Base-by-base conservation (phyloP, 2,797 vertebrate species). In the Catamblyrhynchus diadema region DNA sequence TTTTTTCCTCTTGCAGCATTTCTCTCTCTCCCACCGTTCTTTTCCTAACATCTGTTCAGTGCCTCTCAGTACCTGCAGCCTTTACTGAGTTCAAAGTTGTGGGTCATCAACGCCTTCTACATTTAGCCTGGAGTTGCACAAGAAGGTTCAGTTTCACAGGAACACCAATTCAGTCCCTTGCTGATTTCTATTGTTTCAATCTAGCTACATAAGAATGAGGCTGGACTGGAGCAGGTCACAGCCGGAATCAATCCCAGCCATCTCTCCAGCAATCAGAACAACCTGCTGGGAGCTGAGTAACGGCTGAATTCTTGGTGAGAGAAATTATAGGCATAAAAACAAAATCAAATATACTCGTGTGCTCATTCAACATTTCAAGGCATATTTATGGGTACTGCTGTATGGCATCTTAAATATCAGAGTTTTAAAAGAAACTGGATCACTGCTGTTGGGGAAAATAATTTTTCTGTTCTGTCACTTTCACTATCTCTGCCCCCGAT, bases 211-310 rank as follows among this genome's bases (percentile, higher is more conserved):
- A 84, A 73, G 77, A 84, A 93, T 47, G 74, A 92, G 50, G 37
- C 71, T 85, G 74, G 85, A 67, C 88, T 88, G 6, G 3, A 95
- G 64, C 82, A 93, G 93, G 88, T 81, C 71, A 74, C 77, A 97
- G 94, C 42, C 30, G 0, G 78, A 97, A 93, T 95, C 85, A 90
- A 80, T 97, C 93, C 93, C 79, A 70, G 39, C 80, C 53, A 81
- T 84, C 73, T 71, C 94, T 92, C 78, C 45, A 93, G 95, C 94
- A 96, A 96, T 96, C 79, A 86, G 93, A 96, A 86, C 65, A 94
- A 74, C 90, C 90, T 93, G 93, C 65, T 90, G 90, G 64, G 79
- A 79, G 61, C 62, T 47, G 77, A 94, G 69, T 88, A 97, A 97
- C 17, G 3, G 86, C 62, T 75, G 82, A 92, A 88, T 66, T 92